Base-by-base conservation (phyloP, 2,797 vertebrate species). In the Chromis chromis region DNA sequence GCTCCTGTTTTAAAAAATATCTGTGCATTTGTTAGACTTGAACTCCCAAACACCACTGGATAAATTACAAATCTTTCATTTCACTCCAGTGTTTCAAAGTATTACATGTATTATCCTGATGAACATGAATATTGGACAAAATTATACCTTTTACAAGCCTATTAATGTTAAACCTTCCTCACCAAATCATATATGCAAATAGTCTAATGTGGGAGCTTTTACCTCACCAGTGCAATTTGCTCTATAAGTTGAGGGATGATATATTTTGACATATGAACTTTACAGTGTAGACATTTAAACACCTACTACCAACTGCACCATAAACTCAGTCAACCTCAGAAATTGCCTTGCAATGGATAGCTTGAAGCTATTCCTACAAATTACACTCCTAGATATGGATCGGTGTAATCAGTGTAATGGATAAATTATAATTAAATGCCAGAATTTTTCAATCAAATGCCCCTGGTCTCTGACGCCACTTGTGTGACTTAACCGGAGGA, bases 351-450 rank as follows among this genome's bases (percentile, higher is more conserved):
- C 31, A 6, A 11, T 10, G 21, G 31, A 50, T 55, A 28, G 49
- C 66, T 68, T 27, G 25, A 48, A 76, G 77, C 72, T 4, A 50
- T 3, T 19, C 24, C 55, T 25, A 33, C 21, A 73, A 75, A 78
- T 76, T 50, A 69, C 46, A 24, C 24, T 59, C 36, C 55, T 65
- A 68, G 50, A 60, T 83, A 72, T 74, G 31, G 48, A 81, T 79
- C 65, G 59, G 50, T 19, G 21, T 71, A 75, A 65, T 72, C 68
- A 74, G 48, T 36, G n/a, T 46, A 33, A 85, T 72, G 68, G 70
- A 63, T 70, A 64, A 76, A 76, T 44, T 75, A n/a, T 79, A 78
- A 75, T 83, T 81, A 76, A 69, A 79, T 75, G 60, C 69, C 76
- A 76, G 40, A 52, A 44, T 31, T 53, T 57, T 17, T 40, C 53